These are phyloP conservation scores for Sclerurus mexicanus DNA, from an alignment of 2,113 vertebrate species.

Conservation along the genomic window DNA sequence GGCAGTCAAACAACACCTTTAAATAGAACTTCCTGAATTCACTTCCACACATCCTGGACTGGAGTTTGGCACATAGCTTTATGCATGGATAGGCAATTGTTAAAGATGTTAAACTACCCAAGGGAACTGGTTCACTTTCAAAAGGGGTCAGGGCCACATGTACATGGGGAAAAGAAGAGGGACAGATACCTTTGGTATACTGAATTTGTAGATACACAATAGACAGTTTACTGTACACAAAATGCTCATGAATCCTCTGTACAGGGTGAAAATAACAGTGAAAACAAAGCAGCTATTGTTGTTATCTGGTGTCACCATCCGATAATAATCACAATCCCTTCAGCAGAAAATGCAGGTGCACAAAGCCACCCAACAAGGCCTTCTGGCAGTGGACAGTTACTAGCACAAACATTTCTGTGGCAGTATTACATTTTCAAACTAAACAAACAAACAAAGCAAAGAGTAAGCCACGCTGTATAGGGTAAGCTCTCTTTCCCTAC, in stretches of 20 bases:
- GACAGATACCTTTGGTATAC: background rate
- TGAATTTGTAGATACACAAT: background rate
- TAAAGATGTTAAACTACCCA: background rate
- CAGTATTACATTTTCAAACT: background rate
- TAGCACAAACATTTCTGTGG: background rate
- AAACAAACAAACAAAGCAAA: background rate
- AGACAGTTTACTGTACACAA: background rate
- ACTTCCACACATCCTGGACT: background rate
- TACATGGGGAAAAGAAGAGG: background rate
- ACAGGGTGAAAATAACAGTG: background rate
- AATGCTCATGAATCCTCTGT: background rate
- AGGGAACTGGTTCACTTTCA: background rate
- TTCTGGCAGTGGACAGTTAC: background rate
- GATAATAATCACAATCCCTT: background rate
- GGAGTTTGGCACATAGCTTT: background rate
- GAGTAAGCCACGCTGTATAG: background rate
- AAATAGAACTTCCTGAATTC: slow-evolving; percentile 43
- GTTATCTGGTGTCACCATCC: background rate
- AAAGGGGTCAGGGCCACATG: background rate
- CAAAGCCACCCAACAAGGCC: background rate
- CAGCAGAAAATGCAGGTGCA: background rate
- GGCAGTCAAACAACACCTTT: slow-evolving; percentile 18
- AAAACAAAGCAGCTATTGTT: background rate
- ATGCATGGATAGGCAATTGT: background rate
- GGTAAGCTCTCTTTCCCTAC: background rate